These are phyloP conservation scores for Serrognathus titanus DNA, from an alignment of 2,888 invertebrate genomes.

Conservation along the genomic window DNA sequence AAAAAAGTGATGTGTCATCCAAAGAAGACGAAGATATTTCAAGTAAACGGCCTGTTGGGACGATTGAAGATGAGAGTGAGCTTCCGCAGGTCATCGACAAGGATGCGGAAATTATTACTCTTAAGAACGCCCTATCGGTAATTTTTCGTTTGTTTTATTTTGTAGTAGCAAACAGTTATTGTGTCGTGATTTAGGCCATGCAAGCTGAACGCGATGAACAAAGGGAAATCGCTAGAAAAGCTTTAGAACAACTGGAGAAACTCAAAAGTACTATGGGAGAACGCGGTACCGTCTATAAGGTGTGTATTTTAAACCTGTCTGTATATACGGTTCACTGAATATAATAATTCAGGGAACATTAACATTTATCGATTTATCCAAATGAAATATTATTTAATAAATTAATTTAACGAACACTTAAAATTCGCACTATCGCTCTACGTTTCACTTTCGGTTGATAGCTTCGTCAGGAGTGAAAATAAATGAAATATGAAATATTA, in stretches of 20 bases:
- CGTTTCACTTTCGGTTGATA: too few relatives aligned
- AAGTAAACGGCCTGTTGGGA: too few relatives aligned
- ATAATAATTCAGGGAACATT: background rate
- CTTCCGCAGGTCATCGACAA: slow-evolving; percentile 1
- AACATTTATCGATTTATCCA: too few relatives aligned
- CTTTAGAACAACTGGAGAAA: slow-evolving; percentile 40
- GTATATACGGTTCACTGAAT: background rate
- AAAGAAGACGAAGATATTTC: too few relatives aligned
- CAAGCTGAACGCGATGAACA: slow-evolving; percentile 36
- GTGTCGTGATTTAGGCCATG: slow-evolving; percentile 25
- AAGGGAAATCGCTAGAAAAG: slow-evolving; percentile 28
- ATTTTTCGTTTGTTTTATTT: background rate
- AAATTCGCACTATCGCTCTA: too few relatives aligned
- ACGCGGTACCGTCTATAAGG: slow-evolving; percentile 22
- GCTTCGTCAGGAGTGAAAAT: too few relatives aligned
- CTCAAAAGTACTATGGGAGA: slow-evolving; percentile 31
- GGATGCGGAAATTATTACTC: slow-evolving; percentile 22
- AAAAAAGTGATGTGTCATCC: too few relatives aligned
- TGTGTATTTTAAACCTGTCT: background rate
- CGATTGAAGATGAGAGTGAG: too few relatives aligned
- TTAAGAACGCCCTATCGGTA: slow-evolving; percentile 24
- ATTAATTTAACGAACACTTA: too few relatives aligned
- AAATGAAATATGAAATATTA: too few relatives aligned
- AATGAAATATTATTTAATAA: too few relatives aligned
- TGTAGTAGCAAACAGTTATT: background rate